A percentile compares a stretch with the other conserved stretches of the same genome.
phyloP scores from a whole-genome alignment of 2,888 invertebrate species.

The Stenchaetothrips biformis region DNA sequence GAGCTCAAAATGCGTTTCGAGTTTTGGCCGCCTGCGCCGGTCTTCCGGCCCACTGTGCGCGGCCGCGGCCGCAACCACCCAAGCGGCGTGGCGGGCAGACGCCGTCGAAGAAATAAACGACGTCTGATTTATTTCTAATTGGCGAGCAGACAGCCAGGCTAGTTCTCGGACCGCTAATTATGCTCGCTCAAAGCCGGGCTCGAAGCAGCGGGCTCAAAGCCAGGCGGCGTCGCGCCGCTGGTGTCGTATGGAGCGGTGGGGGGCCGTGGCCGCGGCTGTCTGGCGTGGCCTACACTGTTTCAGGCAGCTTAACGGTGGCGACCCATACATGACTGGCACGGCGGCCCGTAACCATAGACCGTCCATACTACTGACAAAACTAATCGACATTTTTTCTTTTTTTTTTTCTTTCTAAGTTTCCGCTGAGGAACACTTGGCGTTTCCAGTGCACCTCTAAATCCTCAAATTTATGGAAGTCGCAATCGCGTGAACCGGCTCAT shows the following conservation, averaged over 20 bases:
- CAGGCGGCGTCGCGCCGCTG: background rate
- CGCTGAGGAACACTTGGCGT: no score
- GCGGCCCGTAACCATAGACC: no score
- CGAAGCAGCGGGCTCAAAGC: background rate
- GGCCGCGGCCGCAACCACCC: background rate
- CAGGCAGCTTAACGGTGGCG: no score
- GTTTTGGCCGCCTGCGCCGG: no score
- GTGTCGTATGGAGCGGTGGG: background rate
- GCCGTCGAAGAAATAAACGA: conserved; percentile 10
- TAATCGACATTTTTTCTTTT: no score
- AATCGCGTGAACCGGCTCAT: no score
- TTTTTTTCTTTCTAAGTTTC: no score
- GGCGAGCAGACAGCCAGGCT: background rate
- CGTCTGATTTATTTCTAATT: conserved; percentile 19
- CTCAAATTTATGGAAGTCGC: no score
- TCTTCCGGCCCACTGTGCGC: background rate
- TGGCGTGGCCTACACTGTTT: background rate
- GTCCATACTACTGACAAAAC: no score
- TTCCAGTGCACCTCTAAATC: no score
- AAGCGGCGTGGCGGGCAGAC: background rate
- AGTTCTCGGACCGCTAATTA: background rate
- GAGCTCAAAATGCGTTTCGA: no score
- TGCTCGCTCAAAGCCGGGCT: conserved; percentile 11
- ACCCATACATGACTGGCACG: no score
- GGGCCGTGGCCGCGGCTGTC: background rate